Conservation (phyloP, 2,888 invertebrate species). For the Mesoligia furuncula region DNA sequence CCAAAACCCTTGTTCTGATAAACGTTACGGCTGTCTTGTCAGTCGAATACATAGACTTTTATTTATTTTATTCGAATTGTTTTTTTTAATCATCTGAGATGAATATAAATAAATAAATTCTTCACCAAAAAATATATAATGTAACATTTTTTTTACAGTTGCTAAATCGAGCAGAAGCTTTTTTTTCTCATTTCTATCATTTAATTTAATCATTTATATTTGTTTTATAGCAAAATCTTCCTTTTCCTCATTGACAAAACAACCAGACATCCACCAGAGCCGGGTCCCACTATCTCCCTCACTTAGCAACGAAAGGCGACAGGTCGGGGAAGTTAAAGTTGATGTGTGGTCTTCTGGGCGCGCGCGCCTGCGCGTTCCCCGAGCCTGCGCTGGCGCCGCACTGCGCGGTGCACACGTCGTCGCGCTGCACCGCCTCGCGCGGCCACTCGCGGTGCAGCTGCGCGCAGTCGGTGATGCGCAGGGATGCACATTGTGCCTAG, state of each 20-base stretch:
- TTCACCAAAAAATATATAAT: not conserved
- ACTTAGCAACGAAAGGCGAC: conserved; percentile 92
- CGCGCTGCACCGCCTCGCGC: conserved; percentile 94
- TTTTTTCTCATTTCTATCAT: not conserved
- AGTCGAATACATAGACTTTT: not conserved
- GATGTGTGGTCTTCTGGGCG: conserved; percentile 85
- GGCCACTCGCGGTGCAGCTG: conserved; percentile 96
- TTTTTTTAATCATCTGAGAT: too few relatives aligned
- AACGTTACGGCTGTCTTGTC: conserved; percentile 17
- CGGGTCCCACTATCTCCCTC: conserved; percentile 61
- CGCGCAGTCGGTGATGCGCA: conserved; percentile 96
- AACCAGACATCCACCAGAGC: not conserved
- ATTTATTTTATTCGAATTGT: not conserved
- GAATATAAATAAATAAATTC: not conserved
- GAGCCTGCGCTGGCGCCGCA: conserved; percentile 92
- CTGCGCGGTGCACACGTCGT: conserved; percentile 97
- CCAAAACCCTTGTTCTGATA: conserved; percentile 40
- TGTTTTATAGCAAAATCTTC: not conserved
- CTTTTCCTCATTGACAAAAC: not conserved
- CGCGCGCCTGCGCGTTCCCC: conserved; percentile 37
- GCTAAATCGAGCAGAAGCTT: not conserved
- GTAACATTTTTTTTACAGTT: not conserved
- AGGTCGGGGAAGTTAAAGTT: conserved; percentile 95
- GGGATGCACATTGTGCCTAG: conserved; percentile 96
- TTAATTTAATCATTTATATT: not conserved